Base-by-base conservation (phyloP, 1,140 invertebrate species). In the Musca vetustissima region DNA sequence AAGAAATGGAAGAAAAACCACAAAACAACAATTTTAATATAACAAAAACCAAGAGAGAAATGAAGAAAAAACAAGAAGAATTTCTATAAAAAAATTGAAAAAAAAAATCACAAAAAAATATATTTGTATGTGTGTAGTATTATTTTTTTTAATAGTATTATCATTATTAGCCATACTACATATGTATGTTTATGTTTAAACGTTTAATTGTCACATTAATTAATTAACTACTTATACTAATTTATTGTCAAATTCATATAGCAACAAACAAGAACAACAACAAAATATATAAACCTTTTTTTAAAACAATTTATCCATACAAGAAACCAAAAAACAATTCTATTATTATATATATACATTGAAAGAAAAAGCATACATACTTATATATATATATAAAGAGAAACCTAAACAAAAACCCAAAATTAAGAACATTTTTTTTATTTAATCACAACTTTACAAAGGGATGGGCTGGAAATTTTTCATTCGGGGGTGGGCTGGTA, bases 61-160 rank as follows among this genome's bases (percentile, higher is more conserved):
- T 2, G n/a, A n/a, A 59, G 25, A 28, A 28, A 25, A 32, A 9
- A 4, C 8, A 28, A 59, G 32, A 28, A 59, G 32, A 59, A 32
- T 32, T 59, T 55, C 24, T 24, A 21, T 59, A 59, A 32, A 13
- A 61, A 43, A 19, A 61, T 36, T 28, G 13, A 17, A 55, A 59
- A 59, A 57, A 59, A 59, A 59, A 21, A 68, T 57, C 55, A 55
- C 15, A 15, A 21, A 50, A n/a, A 68, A 69, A 64, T 64, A 61
- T 69, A 69, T 69, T 69, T 69, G 67, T 69, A 69, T 69, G 48
- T 61, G 67, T 69, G 59, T 69, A 59, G 61, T 64, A 64, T 69
- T 61, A 25, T 68, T 32, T 61, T 61, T 69, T 48, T 52, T 53
- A 68, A n/a, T 68, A 55, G 59, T 61, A 61, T 68, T 59, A 43